Base-by-base conservation (phyloP, 2,113 vertebrate genomes). In the Sapayoa aenigma region DNA sequence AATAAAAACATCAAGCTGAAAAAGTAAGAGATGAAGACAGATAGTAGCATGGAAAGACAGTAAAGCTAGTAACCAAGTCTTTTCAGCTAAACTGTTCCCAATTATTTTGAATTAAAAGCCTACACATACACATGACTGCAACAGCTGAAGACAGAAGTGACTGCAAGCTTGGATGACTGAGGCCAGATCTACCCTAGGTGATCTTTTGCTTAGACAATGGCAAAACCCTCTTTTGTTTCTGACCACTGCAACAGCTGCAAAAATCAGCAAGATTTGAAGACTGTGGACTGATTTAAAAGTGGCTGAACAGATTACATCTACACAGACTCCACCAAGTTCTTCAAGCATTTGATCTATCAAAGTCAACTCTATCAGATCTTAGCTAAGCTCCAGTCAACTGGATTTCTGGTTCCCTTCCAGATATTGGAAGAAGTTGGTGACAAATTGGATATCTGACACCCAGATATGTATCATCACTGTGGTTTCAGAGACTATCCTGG, bases 331-430 rank as follows among this genome's bases (percentile, higher is more conserved):
- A 93, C 79, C n/a, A 93, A 94, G 33, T 89, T 96, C 72, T 88
- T 80, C 66, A 87, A 78, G 60, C 37, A 72, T 60, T 65, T 95
- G 81, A 93, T 92, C 56, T 68, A 55, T 90, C 88, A 87, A 95
- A 95, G 94, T 82, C 80, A 93, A 46, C 31, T 68, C 73, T 92
- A 96, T 94, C 93, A 92, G 79, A 95, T 94, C 73, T 89, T 56
- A 68, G 69, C 73, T 58, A 86, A 84, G 80, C 90, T 89, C 79
- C 85, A 94, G 90, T 92, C 95, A 94, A 90, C 76, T 82, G 88
- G 83, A 96, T 87, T 95, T 95, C 93, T n/a, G 71, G 63, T 49
- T 93, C 88, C 90, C 80, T 94, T 80, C 39, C 93, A 94, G 76
- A 39, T 82, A 94, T 2, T 71, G 74, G 73, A 88, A 95, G 65